Base-by-base conservation (phyloP, 2,113 vertebrate genomes). In the Rhynchomys soricoides region DNA sequence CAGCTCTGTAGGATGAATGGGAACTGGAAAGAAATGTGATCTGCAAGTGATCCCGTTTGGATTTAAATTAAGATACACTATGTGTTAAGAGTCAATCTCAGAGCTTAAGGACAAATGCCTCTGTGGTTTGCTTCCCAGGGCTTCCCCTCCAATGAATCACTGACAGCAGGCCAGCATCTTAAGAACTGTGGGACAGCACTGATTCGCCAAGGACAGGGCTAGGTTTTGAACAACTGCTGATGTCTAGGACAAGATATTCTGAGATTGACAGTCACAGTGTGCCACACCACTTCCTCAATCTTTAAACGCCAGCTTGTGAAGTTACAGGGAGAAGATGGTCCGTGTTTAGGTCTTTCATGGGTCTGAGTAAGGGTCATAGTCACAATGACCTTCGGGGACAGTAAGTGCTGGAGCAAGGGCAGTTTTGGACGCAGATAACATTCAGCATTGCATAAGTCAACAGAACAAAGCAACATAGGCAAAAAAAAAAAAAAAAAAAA, bases 51-150 rank as follows among this genome's bases (percentile, higher is more conserved):
- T 92, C 89, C 66, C 73, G 68, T 43, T 75, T 95, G 94, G 83
- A 91, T 96, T 96, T 89, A 94, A 95, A 94, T 96, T 89, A 96
- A 97, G 90, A 96, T 94, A 95, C 64, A 93, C 62, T 95, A 34
- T 86, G 89, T 96, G 93, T 91, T 95, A 81, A 93, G 85, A 90
- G 74, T 94, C 48, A 78, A 19, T 96, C 89, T 79, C 81, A 50
- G 94, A 95, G 82, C 89, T 96, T 78, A 93, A 77, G 70, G 89
- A 89, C 88, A 87, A 92, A 96, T 79, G 73, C 71, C 77, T 78
- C 66, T 86, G 70, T 55, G 87, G 64, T 88, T 93, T 90, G 74
- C 48, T 55, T 94, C 92, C 43, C 64, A n/a, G 43, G 48, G 26
- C 31, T 93, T 87, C 59, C 78, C 71, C 87, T 50, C 50, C 45